Percentiles rank a stretch among this genome's conserved stretches.
Conservation (phyloP, 2,888 invertebrate species). For the Drosophila greeni region DNA sequence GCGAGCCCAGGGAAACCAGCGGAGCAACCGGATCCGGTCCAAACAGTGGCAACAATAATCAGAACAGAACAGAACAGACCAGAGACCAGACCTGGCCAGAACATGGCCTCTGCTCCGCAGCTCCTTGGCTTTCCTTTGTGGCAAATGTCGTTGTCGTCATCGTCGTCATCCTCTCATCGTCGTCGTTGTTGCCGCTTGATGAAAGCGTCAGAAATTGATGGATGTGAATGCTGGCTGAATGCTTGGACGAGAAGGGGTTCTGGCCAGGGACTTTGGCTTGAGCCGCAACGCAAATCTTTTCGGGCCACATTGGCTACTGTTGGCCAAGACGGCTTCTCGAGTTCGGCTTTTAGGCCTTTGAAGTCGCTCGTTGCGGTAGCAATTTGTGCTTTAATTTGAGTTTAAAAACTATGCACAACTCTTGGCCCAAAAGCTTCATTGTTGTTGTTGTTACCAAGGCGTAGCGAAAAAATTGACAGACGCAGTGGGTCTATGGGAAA, state of each 20-base stretch:
- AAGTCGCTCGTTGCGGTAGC: slow-evolving; percentile 67
- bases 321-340: slow-evolving; percentile 15
- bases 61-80: slow-evolving; percentile 42
- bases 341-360: slow-evolving; percentile 62
- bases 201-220: slow-evolving; percentile 78
- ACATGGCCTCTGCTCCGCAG: slow-evolving; percentile 48
- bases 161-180: not conserved
- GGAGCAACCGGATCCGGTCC: slow-evolving; percentile 32
- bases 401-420: slow-evolving; percentile 71
- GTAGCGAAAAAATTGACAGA: slow-evolving; percentile 27
- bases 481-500: slow-evolving; percentile 10
- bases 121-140: slow-evolving; percentile 36
- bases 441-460: slow-evolving; percentile 40
- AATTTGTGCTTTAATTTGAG: slow-evolving; percentile 74
- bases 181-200: slow-evolving; percentile 61
- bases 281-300: slow-evolving; percentile 72
- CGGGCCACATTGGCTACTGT: slow-evolving; percentile 53
- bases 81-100: no score
- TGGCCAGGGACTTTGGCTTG: slow-evolving; percentile 49
- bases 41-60: slow-evolving; percentile 69
- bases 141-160: slow-evolving; percentile 37
- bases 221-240: slow-evolving; percentile 67
- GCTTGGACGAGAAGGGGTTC: slow-evolving; percentile 12
- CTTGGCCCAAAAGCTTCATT: slow-evolving; percentile 53
- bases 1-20: slow-evolving; percentile 28